These are phyloP conservation scores for Drosophila antonietae DNA, from an alignment of 2,888 invertebrate genomes.

Conservation along the genomic window DNA sequence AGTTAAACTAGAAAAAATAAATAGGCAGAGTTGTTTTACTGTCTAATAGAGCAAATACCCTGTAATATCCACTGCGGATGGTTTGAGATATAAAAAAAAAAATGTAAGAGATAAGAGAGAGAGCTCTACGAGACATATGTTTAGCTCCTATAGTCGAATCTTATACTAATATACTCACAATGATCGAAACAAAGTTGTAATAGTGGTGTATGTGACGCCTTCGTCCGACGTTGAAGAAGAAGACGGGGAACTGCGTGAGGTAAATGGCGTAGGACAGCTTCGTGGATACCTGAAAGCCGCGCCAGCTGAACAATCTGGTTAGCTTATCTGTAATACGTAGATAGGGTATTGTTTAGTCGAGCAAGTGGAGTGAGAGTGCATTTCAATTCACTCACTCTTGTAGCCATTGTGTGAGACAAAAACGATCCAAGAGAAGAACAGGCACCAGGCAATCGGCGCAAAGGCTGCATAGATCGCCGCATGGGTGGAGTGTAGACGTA, in stretches of 20 bases:
- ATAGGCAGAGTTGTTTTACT: background rate
- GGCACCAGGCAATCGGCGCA: slow-evolving; percentile 89
- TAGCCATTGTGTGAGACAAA: slow-evolving; percentile 88
- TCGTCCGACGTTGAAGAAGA: slow-evolving; percentile 89
- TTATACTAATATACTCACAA: slow-evolving; percentile 84
- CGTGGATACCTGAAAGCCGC: slow-evolving; percentile 88
- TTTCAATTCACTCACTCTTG: slow-evolving; percentile 83
- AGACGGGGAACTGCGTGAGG: slow-evolving; percentile 89
- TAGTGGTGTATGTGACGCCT: slow-evolving; percentile 87
- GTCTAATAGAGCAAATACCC: background rate
- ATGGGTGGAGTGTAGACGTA: slow-evolving; percentile 87
- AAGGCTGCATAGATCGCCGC: slow-evolving; percentile 90
- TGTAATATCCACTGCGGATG: background rate
- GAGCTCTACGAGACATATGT: background rate
- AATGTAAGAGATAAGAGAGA: no score
- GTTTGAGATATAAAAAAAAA: background rate
- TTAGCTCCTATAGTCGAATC: background rate
- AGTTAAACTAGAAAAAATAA: no score
- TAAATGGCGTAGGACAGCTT: slow-evolving; percentile 90
- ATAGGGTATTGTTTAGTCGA: background rate
- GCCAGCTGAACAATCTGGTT: slow-evolving; percentile 86
- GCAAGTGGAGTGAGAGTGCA: background rate
- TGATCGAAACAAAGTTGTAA: slow-evolving; percentile 86
- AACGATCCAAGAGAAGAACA: slow-evolving; percentile 88
- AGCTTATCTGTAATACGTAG: slow-evolving; percentile 85